Conservation (phyloP, 2,888 invertebrate species). For the Esperia sulphurella region DNA sequence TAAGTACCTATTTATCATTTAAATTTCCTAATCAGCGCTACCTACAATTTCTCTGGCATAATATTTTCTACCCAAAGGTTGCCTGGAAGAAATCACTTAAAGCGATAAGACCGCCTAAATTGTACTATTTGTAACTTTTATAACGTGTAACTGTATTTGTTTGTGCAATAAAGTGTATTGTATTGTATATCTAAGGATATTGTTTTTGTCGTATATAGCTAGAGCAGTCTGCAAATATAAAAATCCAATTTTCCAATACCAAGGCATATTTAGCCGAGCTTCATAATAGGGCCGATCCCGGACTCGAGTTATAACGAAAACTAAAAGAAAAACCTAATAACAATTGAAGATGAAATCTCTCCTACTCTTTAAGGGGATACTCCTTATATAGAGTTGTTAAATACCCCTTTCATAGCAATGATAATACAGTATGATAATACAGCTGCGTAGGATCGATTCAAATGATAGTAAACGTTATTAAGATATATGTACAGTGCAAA, state of each 20-base stretch:
- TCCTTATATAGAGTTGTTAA: conserved; percentile 10
- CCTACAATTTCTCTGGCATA: no score
- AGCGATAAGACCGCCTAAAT: no score
- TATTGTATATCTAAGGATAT: no score
- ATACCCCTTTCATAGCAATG: background rate
- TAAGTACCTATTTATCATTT: no score
- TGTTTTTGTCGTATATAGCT: background rate
- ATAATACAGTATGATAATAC: background rate
- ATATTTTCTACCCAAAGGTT: no score
- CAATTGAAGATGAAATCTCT: conserved; percentile 24
- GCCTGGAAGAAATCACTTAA: no score
- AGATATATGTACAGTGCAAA: no score
- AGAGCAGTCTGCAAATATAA: conserved; percentile 4
- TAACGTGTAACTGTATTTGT: no score
- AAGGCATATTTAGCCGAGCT: conserved; percentile 15
- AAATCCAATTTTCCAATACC: conserved; percentile 19
- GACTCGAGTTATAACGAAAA: conserved; percentile 13
- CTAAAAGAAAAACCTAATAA: conserved; percentile 28
- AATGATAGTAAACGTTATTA: no score
- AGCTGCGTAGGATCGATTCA: background rate
- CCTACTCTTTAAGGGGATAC: conserved; percentile 6
- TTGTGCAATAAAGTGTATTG: no score
- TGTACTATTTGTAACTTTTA: no score
- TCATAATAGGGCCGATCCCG: conserved; percentile 18
- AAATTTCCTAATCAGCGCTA: no score